Evolutionary conservation across 2,797 vertebrate genomes (phyloP).

Genomic region (Eleutherodactylus coqui): DNA sequence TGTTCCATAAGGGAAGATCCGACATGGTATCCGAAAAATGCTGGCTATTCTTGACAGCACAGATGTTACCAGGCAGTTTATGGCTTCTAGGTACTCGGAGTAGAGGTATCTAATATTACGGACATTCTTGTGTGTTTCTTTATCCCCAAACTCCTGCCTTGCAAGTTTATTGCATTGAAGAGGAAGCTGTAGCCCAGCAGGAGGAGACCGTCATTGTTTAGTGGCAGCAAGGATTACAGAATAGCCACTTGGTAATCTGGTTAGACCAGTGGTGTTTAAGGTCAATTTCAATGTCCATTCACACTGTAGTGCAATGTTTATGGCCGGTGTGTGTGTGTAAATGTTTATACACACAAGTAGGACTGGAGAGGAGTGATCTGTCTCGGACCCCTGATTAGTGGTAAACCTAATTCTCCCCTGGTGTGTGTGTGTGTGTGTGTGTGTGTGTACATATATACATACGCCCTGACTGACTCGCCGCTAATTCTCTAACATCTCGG

Average conservation of each 20-base stretch:
- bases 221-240: constrained; percentile 1
- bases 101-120: background rate
- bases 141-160: background rate
- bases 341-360: background rate
- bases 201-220: constrained; percentile 17
- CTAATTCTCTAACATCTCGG: too few species aligned
- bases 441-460: background rate
- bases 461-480: too few species aligned
- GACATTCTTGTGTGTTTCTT: constrained; percentile 9
- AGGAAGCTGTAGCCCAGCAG: constrained; percentile 17
- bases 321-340: background rate
- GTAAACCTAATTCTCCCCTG: background rate
- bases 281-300: constrained; percentile 6
- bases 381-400: background rate
- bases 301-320: constrained; percentile 14
- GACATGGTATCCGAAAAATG: too few species aligned
- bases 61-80: constrained; percentile 20
- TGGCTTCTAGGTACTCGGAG: constrained; percentile 6
- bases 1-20: too few species aligned
- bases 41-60: too few species aligned
- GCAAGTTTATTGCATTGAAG: constrained; percentile 4
- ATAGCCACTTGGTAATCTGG: background rate
- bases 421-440: background rate
- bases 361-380: background rate
- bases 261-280: constrained; percentile 1